phyloP scores from a whole-genome alignment of 2,113 vertebrate genomes.

The Thalassarche chlororhynchos region DNA sequence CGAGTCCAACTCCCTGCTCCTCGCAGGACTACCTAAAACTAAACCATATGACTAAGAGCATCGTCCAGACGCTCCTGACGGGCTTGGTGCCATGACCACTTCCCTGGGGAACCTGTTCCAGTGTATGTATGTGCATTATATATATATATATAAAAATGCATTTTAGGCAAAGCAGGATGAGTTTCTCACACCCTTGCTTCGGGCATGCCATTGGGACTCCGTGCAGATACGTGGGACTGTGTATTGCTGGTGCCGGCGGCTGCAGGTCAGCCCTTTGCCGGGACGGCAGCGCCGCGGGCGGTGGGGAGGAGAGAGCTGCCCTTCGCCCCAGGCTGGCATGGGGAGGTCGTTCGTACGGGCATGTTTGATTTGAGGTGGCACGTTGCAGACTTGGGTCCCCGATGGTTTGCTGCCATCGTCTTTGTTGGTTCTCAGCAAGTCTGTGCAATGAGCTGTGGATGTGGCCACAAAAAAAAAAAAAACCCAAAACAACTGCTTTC shows the following conservation, averaged over 20 bases:
- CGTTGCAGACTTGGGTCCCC: background rate
- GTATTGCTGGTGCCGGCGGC: background rate
- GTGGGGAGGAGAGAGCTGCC: background rate
- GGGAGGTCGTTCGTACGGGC: fast-evolving
- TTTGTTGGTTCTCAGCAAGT: background rate
- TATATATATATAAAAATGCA: background rate
- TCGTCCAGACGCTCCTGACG: background rate
- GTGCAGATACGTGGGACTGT: background rate
- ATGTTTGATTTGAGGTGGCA: background rate
- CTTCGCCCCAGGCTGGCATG: fast-evolving
- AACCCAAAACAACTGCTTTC: background rate
- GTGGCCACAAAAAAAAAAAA: background rate
- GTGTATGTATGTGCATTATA: background rate
- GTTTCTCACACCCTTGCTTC: background rate
- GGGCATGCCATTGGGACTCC: fast-evolving
- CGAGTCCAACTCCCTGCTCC: background rate
- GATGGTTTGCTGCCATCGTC: fast-evolving
- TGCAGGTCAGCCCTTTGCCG: background rate
- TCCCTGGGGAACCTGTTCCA: background rate
- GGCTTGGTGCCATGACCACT: background rate
- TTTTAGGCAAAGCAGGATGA: background rate
- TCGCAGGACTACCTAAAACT: background rate
- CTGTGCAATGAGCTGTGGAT: background rate
- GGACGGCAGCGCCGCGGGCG: fast-evolving
- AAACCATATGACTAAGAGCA: background rate